Evolutionary conservation across 2,797 vertebrate species (phyloP), one percentile per base, ranked within the genome.

Genomic region (Pangasius krempfi): DNA sequence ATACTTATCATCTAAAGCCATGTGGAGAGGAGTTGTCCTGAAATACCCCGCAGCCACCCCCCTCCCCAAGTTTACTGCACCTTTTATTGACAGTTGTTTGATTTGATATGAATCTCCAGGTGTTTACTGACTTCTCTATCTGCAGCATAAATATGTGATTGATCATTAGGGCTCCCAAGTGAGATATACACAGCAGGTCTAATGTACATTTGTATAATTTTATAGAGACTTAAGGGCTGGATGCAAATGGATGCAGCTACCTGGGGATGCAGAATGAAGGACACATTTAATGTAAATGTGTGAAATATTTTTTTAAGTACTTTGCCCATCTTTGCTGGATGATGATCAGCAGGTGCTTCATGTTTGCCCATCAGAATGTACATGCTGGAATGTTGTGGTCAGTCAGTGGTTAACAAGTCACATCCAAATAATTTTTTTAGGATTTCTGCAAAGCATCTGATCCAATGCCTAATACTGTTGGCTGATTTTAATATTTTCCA

Each of bases 361-460:
- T 37, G 22, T 76, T 50, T 37, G 47, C 8, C n/a, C n/a, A 52
- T 37, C 54, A 56, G 20, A 86, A 66, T 10, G 12, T 82, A 78
- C 22, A 82, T 47, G 27, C 56, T 81, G 66, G 47, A 72, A 37
- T 44, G 16, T 40, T 85, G 68, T 86, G 40, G 64, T 40, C 56
- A 1, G 16, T 86, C 56, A 85, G 62, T 54, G 82, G 47, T 52
- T 54, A 89, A 87, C n/a, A 20, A 40, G 52, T 68, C 16, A 76
- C 50, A 87, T 87, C 60, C 47, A 50, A 44, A 85, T 84, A 16
- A 54, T 75, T 73, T 82, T 79, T 84, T 89, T 93, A 88, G 88
- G 88, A 93, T 91, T 93, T 90, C 90, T 88, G 85, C 60, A 89
- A 92, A 93, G 93, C 91, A 92, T 92, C 90, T 94, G 92, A 94